Conservation (phyloP, 2,797 vertebrate species). For the Vireo griseus region DNA sequence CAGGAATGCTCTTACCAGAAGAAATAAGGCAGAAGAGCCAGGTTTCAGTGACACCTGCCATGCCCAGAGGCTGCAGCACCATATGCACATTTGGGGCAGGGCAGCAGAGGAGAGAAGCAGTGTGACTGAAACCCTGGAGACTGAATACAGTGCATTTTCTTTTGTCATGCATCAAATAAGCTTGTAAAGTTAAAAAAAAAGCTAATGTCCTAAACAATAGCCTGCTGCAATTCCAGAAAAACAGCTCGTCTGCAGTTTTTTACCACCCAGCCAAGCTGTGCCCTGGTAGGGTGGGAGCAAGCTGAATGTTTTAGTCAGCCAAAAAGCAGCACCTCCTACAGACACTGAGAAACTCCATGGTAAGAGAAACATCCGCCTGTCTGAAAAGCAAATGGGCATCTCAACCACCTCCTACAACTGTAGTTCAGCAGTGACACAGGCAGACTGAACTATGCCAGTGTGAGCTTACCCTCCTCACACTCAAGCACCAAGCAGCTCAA, state of each 20-base stretch:
- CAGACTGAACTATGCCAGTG: background rate
- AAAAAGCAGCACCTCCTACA: slow-evolving; percentile 55
- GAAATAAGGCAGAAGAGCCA: background rate
- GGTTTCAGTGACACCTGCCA: background rate
- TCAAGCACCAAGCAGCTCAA: background rate
- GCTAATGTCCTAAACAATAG: slow-evolving; percentile 38
- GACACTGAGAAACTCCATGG: background rate
- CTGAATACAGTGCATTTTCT: slow-evolving; percentile 40
- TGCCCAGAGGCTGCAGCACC: background rate
- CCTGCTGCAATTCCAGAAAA: slow-evolving; percentile 58
- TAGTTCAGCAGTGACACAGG: background rate
- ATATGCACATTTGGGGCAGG: background rate
- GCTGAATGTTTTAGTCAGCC: slow-evolving; percentile 47
- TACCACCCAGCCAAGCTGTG: slow-evolving; percentile 4
- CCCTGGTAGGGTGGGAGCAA: slow-evolving; percentile 13
- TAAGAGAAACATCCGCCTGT: background rate
- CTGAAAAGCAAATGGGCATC: slow-evolving; percentile 11
- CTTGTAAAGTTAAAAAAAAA: background rate
- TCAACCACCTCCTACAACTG: background rate
- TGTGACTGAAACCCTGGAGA: background rate
- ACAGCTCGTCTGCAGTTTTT: slow-evolving; percentile 35
- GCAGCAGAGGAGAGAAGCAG: background rate
- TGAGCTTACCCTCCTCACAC: background rate
- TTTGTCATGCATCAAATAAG: slow-evolving; percentile 46
- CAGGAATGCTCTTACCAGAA: background rate